Evolutionary conservation across 2,888 invertebrate genomes (phyloP), one percentile per base, ranked within the genome.

Genomic region (Acleris emargana): DNA sequence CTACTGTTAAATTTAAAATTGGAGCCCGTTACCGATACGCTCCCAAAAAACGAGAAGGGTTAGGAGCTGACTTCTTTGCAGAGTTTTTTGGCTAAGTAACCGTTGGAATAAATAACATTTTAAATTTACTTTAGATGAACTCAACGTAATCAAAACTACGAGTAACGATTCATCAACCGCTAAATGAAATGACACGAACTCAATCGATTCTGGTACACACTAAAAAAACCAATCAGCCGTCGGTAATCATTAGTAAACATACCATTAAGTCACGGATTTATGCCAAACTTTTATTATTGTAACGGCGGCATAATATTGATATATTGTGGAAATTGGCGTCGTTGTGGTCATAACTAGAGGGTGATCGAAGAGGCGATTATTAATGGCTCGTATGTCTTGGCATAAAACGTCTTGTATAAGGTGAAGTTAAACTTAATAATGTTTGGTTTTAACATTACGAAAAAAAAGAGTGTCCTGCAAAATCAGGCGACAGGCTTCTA

Each of bases 241-340:
- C 61, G 43, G n/a, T 75, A 74, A 78, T 76, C 73, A 78, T 76
- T 72, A 72, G 71, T 73, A 77, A 77, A 76, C 73, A 75, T 63
- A 73, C 72, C 70, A 76, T 77, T 69, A 75, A 72, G 62, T 73
- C 74, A 73, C 67, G 60, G 60, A 72, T 77, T 79, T 78, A 78
- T 77, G 74, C 74, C 72, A 70, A 67, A 68, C 71, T 73, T 73
- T 76, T 78, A 76, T 77, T 78, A 79, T 76, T 73, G 71, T 75
- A 75, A 77, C 73, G 74, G 72, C 45, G 57, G 42, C 25, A 57
- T 22, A 62, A 54, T 47, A 61, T 49, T 61, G 47, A 62, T 54
- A 62, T 75, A 74, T 74, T 73, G 72, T 75, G 73, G 76, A 76
- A 77, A 77, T 75, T 72, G 70, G 71, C 70, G 73, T 72, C 72